phyloP scores from a whole-genome alignment of 2,888 invertebrate genomes.

The Oxytorus armatus region DNA sequence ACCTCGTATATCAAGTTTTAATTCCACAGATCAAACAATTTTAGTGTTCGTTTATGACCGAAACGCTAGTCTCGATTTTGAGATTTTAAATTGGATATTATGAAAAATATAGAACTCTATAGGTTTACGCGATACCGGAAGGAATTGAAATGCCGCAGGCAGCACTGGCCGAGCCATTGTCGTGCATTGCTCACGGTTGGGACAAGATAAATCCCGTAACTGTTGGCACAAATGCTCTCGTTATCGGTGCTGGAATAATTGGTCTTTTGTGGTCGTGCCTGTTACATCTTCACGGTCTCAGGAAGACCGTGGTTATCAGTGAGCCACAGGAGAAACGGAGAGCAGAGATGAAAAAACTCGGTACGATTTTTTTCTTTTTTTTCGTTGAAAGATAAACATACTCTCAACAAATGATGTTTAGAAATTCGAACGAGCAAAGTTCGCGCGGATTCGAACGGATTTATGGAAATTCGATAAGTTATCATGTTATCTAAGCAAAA shows the following conservation, averaged over 20 bases:
- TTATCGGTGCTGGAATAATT: slow-evolving; percentile 90
- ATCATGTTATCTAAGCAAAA: too few species aligned
- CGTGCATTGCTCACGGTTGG: slow-evolving; percentile 90
- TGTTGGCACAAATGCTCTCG: slow-evolving; percentile 87
- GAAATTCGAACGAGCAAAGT: background rate
- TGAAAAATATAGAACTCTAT: too few species aligned
- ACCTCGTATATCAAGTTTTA: too few species aligned
- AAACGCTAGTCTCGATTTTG: too few species aligned
- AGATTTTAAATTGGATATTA: background rate
- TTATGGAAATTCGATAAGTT: too few species aligned
- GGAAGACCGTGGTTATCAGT: slow-evolving; percentile 88
- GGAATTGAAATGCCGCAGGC: slow-evolving; percentile 84
- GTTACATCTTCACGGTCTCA: slow-evolving; percentile 89
- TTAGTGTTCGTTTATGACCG: too few species aligned
- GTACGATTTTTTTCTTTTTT: slow-evolving; percentile 83
- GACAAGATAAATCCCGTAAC: slow-evolving; percentile 87
- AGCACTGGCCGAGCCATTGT: slow-evolving; percentile 89
- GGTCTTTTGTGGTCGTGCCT: slow-evolving; percentile 88
- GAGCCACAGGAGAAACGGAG: slow-evolving; percentile 86
- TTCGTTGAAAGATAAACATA: too few species aligned
- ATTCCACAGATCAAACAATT: too few species aligned
- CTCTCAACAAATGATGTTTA: background rate
- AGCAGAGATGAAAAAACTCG: slow-evolving; percentile 76
- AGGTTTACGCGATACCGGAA: slow-evolving; percentile 79
- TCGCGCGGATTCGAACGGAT: too few species aligned